These are phyloP conservation scores for Vulpes ferrilata DNA, from an alignment of 2,113 vertebrate species.

Conservation along the genomic window DNA sequence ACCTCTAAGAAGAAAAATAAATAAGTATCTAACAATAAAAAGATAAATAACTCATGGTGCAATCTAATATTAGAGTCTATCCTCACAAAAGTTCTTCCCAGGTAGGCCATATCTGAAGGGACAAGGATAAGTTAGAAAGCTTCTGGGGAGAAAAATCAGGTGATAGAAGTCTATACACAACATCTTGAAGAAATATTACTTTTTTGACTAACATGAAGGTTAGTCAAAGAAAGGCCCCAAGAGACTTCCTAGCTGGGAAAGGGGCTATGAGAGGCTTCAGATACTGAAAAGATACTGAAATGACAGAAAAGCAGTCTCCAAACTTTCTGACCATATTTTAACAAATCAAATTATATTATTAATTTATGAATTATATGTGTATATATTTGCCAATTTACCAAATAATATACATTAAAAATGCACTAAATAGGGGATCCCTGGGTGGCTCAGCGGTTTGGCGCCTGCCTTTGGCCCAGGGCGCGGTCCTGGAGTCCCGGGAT, in stretches of 20 bases:
- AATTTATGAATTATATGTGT: background rate
- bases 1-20: background rate
- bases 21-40: slow-evolving; percentile 35
- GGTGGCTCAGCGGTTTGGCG: no score
- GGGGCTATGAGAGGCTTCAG: background rate
- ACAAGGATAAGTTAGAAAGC: background rate
- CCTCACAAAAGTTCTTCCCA: background rate
- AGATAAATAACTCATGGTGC: background rate
- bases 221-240: background rate
- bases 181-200: background rate
- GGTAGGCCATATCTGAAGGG: background rate
- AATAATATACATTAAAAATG: slow-evolving; percentile 33
- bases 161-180: background rate
- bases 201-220: background rate
- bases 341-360: slow-evolving; percentile 4
- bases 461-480: no score
- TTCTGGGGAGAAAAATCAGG: background rate
- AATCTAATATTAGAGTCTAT: background rate
- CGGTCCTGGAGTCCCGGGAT: no score
- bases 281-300: background rate
- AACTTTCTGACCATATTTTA: slow-evolving; percentile 36
- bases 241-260: background rate
- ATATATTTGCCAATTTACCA: background rate
- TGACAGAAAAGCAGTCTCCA: background rate
- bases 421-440: no score